These are phyloP conservation scores for Xyrauchen texanus DNA, from an alignment of 2,113 vertebrate genomes.

Conservation along the genomic window DNA sequence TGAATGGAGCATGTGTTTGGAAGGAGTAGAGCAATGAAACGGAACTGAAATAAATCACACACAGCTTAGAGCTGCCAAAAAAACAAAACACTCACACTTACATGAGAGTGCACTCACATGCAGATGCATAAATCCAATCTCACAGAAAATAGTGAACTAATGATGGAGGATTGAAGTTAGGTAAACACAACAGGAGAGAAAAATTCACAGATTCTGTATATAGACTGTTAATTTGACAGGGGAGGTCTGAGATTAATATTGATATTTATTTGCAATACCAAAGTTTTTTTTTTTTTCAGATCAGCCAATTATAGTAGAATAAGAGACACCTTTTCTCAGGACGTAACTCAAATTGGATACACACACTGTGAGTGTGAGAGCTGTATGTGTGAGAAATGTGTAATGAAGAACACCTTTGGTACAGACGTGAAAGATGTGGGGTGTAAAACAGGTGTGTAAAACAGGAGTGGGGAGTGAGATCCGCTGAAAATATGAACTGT, in stretches of 20 bases:
- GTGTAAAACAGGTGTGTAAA: constrained; percentile 25
- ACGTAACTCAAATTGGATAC: constrained; percentile 11
- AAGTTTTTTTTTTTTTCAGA: neutral
- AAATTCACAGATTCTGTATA: too few species aligned
- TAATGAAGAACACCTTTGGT: constrained; percentile 8
- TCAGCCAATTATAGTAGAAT: neutral
- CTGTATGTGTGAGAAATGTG: constrained; percentile 7
- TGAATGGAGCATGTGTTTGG: neutral
- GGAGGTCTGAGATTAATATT: too few species aligned
- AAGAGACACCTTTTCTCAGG: neutral
- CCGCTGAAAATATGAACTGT: constrained; percentile 7
- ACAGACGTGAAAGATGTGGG: neutral
- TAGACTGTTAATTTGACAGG: too few species aligned
- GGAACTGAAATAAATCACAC: constrained; percentile 12
- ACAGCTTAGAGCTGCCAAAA: neutral
- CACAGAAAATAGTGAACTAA: too few species aligned
- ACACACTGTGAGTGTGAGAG: too few species aligned
- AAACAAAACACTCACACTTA: neutral
- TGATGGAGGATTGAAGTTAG: too few species aligned
- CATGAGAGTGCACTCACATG: neutral
- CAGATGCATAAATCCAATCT: neutral
- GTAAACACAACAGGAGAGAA: too few species aligned
- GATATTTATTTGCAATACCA: neutral
- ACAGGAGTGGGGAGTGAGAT: constrained; percentile 2
- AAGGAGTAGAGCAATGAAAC: neutral